Conservation (phyloP, 2,797 vertebrate species). For the Enteromius mattozi region DNA sequence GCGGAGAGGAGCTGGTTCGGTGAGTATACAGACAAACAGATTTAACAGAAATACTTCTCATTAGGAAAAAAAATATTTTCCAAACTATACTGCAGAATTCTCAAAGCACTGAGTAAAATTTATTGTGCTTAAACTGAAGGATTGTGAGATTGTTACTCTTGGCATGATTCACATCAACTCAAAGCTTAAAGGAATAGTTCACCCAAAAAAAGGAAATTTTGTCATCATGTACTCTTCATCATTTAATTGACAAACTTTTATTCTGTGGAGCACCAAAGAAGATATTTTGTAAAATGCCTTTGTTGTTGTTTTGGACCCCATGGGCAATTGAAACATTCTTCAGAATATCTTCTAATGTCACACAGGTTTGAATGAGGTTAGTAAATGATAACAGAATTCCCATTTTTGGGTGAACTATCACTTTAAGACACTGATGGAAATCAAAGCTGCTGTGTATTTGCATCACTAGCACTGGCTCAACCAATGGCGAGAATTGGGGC, state of each 20-base stretch:
- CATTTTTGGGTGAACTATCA: not conserved
- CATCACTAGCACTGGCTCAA: not conserved
- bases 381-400: not conserved
- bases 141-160: not conserved
- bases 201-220: not conserved
- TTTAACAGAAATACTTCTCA: slow-evolving; percentile 3
- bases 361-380: not conserved
- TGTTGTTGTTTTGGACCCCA: not conserved
- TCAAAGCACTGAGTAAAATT: not conserved
- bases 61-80: not conserved
- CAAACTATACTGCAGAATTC: not conserved
- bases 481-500: not conserved
- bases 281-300: not conserved
- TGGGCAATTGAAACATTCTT: not conserved
- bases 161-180: not conserved
- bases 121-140: not conserved
- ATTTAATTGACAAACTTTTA: not conserved
- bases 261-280: not conserved
- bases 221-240: not conserved
- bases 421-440: not conserved
- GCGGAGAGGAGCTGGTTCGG: slow-evolving; percentile 91
- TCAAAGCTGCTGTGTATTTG: not conserved
- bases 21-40: slow-evolving; percentile 73
- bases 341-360: not conserved
- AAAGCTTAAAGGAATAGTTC: not conserved